phyloP scores from a whole-genome alignment of 1,140 invertebrate species.

The Hormaphis cornu region DNA sequence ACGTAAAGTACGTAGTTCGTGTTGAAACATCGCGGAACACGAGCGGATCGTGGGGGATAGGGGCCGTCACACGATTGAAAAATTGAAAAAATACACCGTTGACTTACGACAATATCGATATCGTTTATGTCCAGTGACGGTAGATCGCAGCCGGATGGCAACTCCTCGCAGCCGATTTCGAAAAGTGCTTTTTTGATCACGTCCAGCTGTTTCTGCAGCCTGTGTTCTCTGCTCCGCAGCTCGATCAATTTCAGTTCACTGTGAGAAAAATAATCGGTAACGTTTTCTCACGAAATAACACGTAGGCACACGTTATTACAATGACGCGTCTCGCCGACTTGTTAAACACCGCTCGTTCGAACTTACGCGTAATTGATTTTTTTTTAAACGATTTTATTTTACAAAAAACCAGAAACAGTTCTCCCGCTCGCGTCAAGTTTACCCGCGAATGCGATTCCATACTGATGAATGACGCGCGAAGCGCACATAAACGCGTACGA shows the following conservation, averaged over 20 bases:
- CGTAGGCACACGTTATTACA: too few relatives aligned
- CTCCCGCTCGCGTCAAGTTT: neutral
- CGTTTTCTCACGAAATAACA: too few relatives aligned
- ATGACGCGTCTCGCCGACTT: too few relatives aligned
- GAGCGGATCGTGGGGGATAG: too few relatives aligned
- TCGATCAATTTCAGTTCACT: slow-evolving; percentile 47
- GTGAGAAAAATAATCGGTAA: slow-evolving; percentile 31
- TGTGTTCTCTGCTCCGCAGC: slow-evolving; percentile 67
- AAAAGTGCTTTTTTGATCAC: slow-evolving; percentile 72
- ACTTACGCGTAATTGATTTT: too few relatives aligned
- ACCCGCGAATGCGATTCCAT: neutral
- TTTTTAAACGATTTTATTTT: too few relatives aligned
- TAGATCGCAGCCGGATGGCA: slow-evolving; percentile 71
- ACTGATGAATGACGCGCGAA: slow-evolving; percentile 9
- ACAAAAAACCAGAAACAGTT: too few relatives aligned
- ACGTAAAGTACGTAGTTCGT: too few relatives aligned
- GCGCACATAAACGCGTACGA: neutral
- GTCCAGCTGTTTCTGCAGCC: slow-evolving; percentile 66
- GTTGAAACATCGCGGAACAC: too few relatives aligned
- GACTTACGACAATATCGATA: slow-evolving; percentile 9
- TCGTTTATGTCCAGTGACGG: slow-evolving; percentile 13
- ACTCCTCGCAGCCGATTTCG: slow-evolving; percentile 73
- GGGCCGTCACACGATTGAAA: too few relatives aligned
- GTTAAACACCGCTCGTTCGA: too few relatives aligned
- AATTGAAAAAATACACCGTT: too few relatives aligned